Evolutionary conservation across 92 coral and sea anemone genomes (phyloP), one percentile per base, ranked within the genome.

Genomic region (Blastomussa wellsi): DNA sequence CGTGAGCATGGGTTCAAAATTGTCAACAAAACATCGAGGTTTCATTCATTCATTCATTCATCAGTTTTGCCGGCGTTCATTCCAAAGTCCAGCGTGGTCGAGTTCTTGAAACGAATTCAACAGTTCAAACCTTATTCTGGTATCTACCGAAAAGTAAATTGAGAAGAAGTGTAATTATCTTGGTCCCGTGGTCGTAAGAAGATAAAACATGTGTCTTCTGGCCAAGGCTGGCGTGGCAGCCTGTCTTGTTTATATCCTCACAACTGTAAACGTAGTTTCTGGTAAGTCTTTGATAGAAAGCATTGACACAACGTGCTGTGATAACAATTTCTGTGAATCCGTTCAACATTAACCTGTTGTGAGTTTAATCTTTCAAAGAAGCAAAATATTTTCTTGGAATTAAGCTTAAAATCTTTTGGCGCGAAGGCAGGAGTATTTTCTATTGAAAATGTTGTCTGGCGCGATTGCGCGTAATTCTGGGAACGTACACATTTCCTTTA

Each of bases 41-140:
- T 22, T 29, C 70, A 55, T 69, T 79, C 82, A 79, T 79, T 71
- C 79, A 83, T 83, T 82, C 60, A 53, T 71, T 68, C 47, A 80
- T 17, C 28, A 82, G 71, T 26, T 73, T 72, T 66, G 32, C 72
- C 79, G 86, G 86, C 35, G 55, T 72, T 38, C 55, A n/a, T 72
- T 57, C 71, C 71, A 81, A 48, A 82, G 71, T 82, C 78, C 86
- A 73, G 14, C 62, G 65, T 55, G 51, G 69, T 33, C 17, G 26
- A 10, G 15, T 13, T 26, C 66, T 22, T 41, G 11, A 8, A 67
- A 52, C 44, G 28, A 70, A 33, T 68, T 68, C 78, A 48, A 57
- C 4, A 79, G 20, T 24, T 20, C 24, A 65, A 39, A 79, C 17
- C 37, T 48, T 81, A 4, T 9, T 74, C 79, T 47, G 47, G 76